Evolutionary conservation across 2,888 invertebrate genomes (phyloP).

Genomic region (Cantharis lateralis): DNA sequence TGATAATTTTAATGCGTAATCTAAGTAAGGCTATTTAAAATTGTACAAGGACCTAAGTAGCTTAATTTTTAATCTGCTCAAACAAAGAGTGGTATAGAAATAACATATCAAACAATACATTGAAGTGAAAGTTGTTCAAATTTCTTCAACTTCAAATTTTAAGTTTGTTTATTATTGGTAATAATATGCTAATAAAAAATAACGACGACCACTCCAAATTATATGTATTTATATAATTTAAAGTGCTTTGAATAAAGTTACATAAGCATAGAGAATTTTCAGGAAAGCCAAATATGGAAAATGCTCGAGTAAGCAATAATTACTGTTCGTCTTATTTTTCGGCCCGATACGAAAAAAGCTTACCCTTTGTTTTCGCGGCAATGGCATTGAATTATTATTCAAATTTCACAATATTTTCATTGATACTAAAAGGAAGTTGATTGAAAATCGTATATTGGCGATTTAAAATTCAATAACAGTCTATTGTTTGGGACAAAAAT

Average conservation of each 20-base stretch:
- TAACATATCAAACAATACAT: background rate
- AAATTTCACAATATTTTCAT: conserved; percentile 1
- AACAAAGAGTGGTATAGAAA: background rate
- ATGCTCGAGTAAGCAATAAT: no score
- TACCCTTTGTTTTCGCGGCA: background rate
- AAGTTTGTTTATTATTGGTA: background rate
- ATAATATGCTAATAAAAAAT: background rate
- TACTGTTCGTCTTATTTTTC: background rate
- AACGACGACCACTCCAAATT: background rate
- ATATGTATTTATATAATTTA: background rate
- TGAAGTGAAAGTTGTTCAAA: background rate
- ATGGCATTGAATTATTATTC: conserved; percentile 1
- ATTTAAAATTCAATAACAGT: background rate
- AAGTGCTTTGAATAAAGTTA: background rate
- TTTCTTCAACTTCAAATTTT: background rate
- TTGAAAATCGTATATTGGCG: background rate
- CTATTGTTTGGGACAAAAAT: background rate
- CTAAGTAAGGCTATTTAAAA: background rate
- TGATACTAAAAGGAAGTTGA: background rate
- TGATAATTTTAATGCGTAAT: background rate
- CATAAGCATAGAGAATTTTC: no score
- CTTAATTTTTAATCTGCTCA: background rate
- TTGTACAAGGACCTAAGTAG: background rate
- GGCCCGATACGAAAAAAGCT: background rate
- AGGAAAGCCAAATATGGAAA: no score